Evolutionary conservation across 92 coral and sea anemone genomes (phyloP).

Genomic region (Epizoanthus scotinus): DNA sequence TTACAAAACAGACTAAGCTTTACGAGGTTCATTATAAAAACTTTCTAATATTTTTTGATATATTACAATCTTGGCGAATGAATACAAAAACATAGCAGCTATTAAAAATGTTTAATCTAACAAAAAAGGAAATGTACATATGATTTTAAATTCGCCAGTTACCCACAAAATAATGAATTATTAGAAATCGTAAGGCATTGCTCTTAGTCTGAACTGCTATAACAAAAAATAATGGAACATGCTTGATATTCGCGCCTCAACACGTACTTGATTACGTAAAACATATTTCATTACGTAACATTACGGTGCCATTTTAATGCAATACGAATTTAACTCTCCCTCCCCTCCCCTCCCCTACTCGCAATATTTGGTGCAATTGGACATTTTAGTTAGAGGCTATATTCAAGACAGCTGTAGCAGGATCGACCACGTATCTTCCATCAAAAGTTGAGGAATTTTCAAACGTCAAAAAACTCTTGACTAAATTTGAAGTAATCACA

Average conservation of each 20-base stretch:
- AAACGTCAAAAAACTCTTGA: no score
- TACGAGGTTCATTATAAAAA: slow-evolving; percentile 32
- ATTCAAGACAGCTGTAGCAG: no score
- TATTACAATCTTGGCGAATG: slow-evolving; percentile 32
- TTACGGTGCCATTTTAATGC: no score
- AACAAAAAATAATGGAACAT: neutral
- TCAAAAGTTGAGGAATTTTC: no score
- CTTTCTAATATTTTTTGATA: slow-evolving; percentile 36
- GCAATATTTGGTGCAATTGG: no score
- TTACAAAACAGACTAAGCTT: slow-evolving; percentile 31
- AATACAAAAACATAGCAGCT: slow-evolving; percentile 9
- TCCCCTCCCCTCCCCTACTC: no score
- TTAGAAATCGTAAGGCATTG: neutral
- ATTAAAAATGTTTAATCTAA: neutral
- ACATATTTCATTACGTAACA: no score
- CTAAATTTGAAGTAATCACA: no score
- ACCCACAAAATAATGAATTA: neutral
- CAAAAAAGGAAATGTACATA: neutral
- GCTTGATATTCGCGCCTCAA: neutral
- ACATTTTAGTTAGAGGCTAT: no score
- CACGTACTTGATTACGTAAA: neutral
- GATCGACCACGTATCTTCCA: no score
- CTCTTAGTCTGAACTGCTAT: neutral
- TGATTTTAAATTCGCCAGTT: neutral
- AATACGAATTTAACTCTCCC: no score